These are phyloP conservation scores for Perognathus longimembris DNA, from an alignment of 2,113 vertebrate genomes.

Conservation along the genomic window DNA sequence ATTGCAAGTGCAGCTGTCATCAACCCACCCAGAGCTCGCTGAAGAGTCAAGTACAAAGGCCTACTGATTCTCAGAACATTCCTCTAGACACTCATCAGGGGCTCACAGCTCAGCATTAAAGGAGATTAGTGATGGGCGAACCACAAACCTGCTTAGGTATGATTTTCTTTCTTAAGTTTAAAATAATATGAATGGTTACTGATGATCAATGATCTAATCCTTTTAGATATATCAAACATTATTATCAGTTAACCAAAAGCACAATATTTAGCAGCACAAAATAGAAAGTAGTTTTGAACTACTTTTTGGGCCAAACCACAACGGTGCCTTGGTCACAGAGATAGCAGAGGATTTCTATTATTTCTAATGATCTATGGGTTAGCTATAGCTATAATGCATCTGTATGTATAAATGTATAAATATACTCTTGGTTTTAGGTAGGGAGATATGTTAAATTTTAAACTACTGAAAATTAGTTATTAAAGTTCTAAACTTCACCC, in stretches of 20 bases:
- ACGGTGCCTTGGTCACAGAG: background rate
- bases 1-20: slow-evolving; percentile 85
- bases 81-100: background rate
- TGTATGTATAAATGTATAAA: background rate
- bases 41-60: slow-evolving; percentile 71
- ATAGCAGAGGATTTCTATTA: background rate
- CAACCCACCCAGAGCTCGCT: background rate
- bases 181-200: background rate
- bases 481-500: no score
- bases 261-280: background rate
- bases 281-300: slow-evolving; percentile 22
- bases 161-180: background rate
- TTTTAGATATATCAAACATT: background rate
- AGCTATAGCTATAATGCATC: background rate
- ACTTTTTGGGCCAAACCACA: background rate
- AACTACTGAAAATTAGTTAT: background rate
- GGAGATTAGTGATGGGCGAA: slow-evolving; percentile 12
- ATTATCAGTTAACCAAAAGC: background rate
- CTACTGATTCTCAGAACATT: slow-evolving; percentile 49
- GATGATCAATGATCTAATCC: background rate
- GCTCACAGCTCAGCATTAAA: background rate
- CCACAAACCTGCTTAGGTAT: background rate
- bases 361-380: background rate
- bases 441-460: background rate
- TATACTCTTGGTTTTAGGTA: background rate